Percentiles rank a stretch among this genome's conserved stretches.
Conservation (phyloP, 2,113 vertebrate species). For the Cinclus cinclus region DNA sequence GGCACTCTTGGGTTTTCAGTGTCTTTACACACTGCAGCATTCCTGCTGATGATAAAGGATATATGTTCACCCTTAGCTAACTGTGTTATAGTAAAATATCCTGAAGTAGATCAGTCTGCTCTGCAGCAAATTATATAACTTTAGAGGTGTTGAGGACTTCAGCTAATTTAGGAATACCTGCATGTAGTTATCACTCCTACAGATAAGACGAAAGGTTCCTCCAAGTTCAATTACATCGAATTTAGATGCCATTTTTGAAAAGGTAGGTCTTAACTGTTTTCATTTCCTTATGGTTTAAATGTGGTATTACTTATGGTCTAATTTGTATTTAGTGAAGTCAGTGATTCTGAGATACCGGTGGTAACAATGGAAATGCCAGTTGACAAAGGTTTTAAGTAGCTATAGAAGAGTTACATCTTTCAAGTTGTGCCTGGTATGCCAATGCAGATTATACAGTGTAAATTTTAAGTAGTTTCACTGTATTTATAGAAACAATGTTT, state of each 20-base stretch:
- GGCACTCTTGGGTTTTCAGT: background rate
- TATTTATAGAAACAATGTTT: background rate
- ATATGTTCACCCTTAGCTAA: background rate
- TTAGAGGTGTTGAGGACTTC: background rate
- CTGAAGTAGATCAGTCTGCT: background rate
- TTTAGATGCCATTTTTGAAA: background rate
- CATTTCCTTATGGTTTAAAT: background rate
- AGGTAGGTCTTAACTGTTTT: background rate
- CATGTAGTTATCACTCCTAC: background rate
- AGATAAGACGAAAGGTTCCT: background rate
- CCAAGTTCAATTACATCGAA: background rate
- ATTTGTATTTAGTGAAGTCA: background rate
- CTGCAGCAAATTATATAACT: constrained; percentile 8
- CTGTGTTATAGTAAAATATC: background rate
- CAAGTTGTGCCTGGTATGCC: background rate
- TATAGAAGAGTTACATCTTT: background rate
- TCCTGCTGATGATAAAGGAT: background rate
- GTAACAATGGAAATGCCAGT: background rate
- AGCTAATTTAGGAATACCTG: background rate
- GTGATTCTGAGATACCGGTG: background rate
- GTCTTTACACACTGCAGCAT: background rate
- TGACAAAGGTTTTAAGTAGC: background rate
- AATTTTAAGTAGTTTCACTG: background rate
- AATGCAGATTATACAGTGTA: background rate
- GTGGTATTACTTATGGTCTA: background rate